Base-by-base conservation (phyloP, 2,888 invertebrate species). In the Conistra vaccinii region DNA sequence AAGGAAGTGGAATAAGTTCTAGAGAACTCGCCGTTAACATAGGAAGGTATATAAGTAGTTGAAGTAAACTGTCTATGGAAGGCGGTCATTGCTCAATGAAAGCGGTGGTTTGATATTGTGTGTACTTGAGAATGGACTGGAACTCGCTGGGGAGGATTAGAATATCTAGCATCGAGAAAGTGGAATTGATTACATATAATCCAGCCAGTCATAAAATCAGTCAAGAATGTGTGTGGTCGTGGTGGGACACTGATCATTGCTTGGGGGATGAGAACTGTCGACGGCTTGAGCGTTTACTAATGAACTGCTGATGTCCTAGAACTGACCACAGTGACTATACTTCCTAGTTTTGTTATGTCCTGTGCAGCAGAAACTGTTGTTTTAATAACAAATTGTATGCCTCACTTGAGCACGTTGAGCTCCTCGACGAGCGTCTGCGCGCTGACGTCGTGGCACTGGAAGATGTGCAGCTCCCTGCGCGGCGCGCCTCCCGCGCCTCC, bases 401-500 rank as follows among this genome's bases (percentile, higher is more conserved):
- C 93, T 95, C 89, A 98, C 98, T 97, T 98, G 71, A 96, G 93
- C 81, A 97, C 96, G 87, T 98, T 98, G 66, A 98, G 97, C 90
- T 98, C 98, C 90, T 98, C 98, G 51, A 98, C 98, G 69, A 98
- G 97, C 80, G 98, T 97, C 91, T 98, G 98, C 62, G 98, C 98
- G 70, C 97, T 97, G 70, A 98, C 97, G 89, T 97, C 97, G 90
- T 98, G 98, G 92, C 98, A 98, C 95, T 98, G 99, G 96, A 98
- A 98, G 93, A 99, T 99, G 96, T 99, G 99, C 98, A 99, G 99
- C 97, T 99, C 99, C 7, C 99, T 97, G 63, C 98, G 97, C 7
- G 93, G 92, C 26, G 91, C 85, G 20, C 89, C 45, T 72, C 73
- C 79, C 75, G 66, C 83, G 0, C 55, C 60, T 76, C 98, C 29